A percentile compares a stretch with the other conserved stretches of the same genome.
These are phyloP conservation scores for Trogon melanurus DNA, from an alignment of 2,113 vertebrate species.

Conservation along the genomic window DNA sequence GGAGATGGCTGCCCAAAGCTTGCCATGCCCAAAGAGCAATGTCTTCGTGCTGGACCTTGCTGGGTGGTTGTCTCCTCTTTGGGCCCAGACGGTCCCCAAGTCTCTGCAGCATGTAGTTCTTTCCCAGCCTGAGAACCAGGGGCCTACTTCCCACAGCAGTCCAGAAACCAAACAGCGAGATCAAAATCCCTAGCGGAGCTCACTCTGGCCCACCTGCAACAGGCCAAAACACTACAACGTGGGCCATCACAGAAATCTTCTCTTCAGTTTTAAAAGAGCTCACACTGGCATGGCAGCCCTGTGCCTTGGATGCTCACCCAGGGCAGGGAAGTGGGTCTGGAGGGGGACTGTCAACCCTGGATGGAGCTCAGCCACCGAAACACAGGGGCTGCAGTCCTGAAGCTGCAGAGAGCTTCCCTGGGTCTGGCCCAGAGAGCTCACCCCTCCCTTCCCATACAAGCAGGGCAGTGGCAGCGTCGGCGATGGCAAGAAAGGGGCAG, in stretches of 20 bases:
- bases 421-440: background rate
- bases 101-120: background rate
- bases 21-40: background rate
- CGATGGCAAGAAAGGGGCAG: background rate
- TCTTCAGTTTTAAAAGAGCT: background rate
- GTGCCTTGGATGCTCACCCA: background rate
- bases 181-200: background rate
- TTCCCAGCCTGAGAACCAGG: background rate
- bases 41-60: background rate
- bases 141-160: background rate
- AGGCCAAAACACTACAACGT: rapidly evolving
- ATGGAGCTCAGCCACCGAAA: background rate
- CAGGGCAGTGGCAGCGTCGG: background rate
- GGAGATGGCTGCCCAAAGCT: background rate
- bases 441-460: background rate
- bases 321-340: background rate
- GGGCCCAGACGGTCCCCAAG: background rate
- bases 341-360: background rate
- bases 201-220: background rate
- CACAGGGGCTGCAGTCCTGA: background rate
- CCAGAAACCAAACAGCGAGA: background rate
- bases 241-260: background rate
- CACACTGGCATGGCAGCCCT: rapidly evolving
- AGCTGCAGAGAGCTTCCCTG: background rate
- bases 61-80: background rate